Conservation (phyloP, 2,797 vertebrate species). For the Labroides dimidiatus region DNA sequence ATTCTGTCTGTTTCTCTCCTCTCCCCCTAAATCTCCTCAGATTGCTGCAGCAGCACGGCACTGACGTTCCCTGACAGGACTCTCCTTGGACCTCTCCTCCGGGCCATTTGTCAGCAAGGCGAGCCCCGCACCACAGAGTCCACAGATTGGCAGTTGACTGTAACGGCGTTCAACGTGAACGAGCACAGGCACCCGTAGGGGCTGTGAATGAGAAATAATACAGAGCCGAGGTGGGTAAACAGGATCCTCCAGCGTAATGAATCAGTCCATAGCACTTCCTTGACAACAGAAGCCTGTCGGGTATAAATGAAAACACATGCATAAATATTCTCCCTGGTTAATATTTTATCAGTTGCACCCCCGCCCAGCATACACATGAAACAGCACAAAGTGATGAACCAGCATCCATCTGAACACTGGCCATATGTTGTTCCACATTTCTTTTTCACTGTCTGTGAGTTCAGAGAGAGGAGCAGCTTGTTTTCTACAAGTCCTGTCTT, state of each 20-base stretch:
- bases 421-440: slow-evolving; percentile 70
- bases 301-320: slow-evolving; percentile 71
- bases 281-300: slow-evolving; percentile 69
- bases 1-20: background rate
- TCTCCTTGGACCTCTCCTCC: slow-evolving; percentile 71
- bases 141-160: slow-evolving; percentile 72
- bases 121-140: slow-evolving; percentile 42
- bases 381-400: slow-evolving; percentile 66
- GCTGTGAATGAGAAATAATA: slow-evolving; percentile 69
- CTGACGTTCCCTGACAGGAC: slow-evolving; percentile 65
- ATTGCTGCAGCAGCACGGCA: slow-evolving; percentile 55
- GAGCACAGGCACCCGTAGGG: slow-evolving; percentile 56
- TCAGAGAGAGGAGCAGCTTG: slow-evolving; percentile 38
- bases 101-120: slow-evolving; percentile 71
- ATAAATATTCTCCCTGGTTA: slow-evolving; percentile 71
- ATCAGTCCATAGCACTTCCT: slow-evolving; percentile 67
- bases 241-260: slow-evolving; percentile 68
- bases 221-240: slow-evolving; percentile 71
- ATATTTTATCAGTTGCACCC: slow-evolving; percentile 64
- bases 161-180: slow-evolving; percentile 62
- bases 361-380: slow-evolving; percentile 45
- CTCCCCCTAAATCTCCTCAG: slow-evolving; percentile 14
- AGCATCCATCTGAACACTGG: slow-evolving; percentile 55
- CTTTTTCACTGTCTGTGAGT: slow-evolving; percentile 34
- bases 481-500: slow-evolving; percentile 42